Base-by-base conservation (phyloP, 2,113 vertebrate genomes). In the Onychostruthus taczanowskii region DNA sequence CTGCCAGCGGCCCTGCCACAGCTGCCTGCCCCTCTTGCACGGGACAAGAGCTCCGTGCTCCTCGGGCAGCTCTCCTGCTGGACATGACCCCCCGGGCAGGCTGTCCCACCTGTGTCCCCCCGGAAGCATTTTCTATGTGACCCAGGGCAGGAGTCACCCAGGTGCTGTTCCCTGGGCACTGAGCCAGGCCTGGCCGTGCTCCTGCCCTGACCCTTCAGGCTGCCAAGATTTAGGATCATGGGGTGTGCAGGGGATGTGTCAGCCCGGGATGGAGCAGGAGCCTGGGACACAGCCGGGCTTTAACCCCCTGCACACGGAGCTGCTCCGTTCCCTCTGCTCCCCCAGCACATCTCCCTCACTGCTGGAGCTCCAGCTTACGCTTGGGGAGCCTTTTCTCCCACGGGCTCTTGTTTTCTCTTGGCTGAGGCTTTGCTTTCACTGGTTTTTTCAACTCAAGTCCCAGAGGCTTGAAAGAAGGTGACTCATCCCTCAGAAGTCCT, bases 401-500 rank as follows among this genome's bases (percentile, higher is more conserved):
- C 9, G 26, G 58, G 28, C 64, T 88, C 94, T 23, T 30, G 3
- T 49, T 90, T 76, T 84, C 46, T 31, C 70, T 82, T 53, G 61
- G 43, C 64, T 43, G 78, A 90, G 50, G 39, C 56, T 94, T 96
- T 87, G 74, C 76, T 87, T 59, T 59, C 85, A 13, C 56, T 78
- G 77, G 30, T 66, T 94, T 93, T 76, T 87, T 37, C 0, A 70
- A 94, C 72, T 33, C 30, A 43, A 88, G 90, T 90, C 76, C 53
- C 69, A 77, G 74, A 63, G 81, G 28, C 82, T 95, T 46, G 73
- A 94, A 86, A 94, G 87, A 74, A 91, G 50, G 59, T 96, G 93
- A 96, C 58, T 97, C 94, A 97, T 84, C 64, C 58, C 53, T 94
- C 68, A 87, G 93, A 94, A 95, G 93, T 43, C 94, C 72, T 2